A percentile compares a stretch with the other conserved stretches of the same genome.
Evolutionary conservation across 2,797 vertebrate species (phyloP).

Genomic region (Leptoclinus maculatus): DNA sequence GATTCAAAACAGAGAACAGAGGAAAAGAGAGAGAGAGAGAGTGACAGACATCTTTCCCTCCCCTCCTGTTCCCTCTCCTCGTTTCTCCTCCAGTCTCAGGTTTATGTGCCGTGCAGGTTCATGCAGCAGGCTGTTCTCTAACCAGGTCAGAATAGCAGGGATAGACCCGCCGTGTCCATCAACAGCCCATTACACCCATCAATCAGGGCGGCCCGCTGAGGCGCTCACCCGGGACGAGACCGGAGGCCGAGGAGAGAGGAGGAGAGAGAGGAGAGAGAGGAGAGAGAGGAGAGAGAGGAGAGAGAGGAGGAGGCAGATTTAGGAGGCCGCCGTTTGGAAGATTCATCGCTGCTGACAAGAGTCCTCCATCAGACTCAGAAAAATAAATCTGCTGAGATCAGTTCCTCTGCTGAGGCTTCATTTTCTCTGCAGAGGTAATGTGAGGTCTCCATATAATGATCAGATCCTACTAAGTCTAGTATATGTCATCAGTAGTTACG

Average conservation of each 20-base stretch:
- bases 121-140: conserved; percentile 40
- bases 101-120: conserved; percentile 21
- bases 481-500: background rate
- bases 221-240: conserved; percentile 39
- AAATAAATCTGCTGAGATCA: conserved; percentile 31
- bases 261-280: too few species aligned
- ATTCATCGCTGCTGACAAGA: conserved; percentile 44
- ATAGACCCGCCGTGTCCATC: conserved; percentile 39
- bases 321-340: conserved; percentile 38
- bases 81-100: conserved; percentile 5
- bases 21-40: background rate
- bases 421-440: conserved; percentile 12
- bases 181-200: conserved; percentile 67
- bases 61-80: background rate
- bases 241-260: conserved; percentile 19
- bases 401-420: conserved; percentile 23
- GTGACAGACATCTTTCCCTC: background rate
- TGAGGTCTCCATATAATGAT: background rate
- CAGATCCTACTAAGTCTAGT: background rate
- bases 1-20: conserved; percentile 24
- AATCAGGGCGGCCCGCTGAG: conserved; percentile 45
- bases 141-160: conserved; percentile 43
- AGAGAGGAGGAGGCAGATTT: conserved; percentile 50
- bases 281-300: too few species aligned
- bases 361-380: conserved; percentile 39